Base-by-base conservation (phyloP, 2,113 vertebrate genomes). In the Tetraodon nigroviridis region DNA sequence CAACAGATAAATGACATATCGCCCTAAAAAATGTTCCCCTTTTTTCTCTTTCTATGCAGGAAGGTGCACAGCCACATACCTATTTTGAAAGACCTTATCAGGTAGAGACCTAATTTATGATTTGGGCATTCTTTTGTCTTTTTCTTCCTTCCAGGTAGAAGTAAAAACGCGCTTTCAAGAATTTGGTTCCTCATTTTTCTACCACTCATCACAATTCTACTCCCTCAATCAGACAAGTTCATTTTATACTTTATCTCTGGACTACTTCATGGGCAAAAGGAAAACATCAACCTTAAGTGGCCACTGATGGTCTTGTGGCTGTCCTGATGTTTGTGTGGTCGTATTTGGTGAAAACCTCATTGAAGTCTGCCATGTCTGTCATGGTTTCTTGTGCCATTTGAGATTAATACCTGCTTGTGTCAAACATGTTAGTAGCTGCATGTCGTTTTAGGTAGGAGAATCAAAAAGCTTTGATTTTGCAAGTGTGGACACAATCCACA, bases 11-110 rank as follows among this genome's bases (percentile, higher is more conserved):
- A 8, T 37, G 32, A 37, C 29, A 6, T 24, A 24, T 24, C 29
- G 1, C 29, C 8, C 6, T 7, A 10, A 32, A 37, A 37, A 37
- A 37, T 37, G 2, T 2, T 37, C 12, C 2, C 32, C 10, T 37
- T 37, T 3, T 37, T 12, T 37, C 8, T 12, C 12, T 37, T 11
- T 37, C 32, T 12, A 37, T 37, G 8, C 32, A 37, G 32, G 8
- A 32, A 32, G 4, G 6, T 32, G 29, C 29, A 32, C 29, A 10
- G 29, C 8, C 6, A 72, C 75, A 69, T 75, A 78, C 67, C 69
- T 73, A 58, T 60, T 7, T 45, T 61, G 63, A 67, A 63, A 71
- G 68, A 48, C 78, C 84, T 81, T 71, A 80, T 79, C 70, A 71
- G 78, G 65, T 74, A 67, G 24, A 65, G 58, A 65, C 55, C 46